phyloP scores from a whole-genome alignment of 2,113 vertebrate genomes.

The Suricata suricatta region DNA sequence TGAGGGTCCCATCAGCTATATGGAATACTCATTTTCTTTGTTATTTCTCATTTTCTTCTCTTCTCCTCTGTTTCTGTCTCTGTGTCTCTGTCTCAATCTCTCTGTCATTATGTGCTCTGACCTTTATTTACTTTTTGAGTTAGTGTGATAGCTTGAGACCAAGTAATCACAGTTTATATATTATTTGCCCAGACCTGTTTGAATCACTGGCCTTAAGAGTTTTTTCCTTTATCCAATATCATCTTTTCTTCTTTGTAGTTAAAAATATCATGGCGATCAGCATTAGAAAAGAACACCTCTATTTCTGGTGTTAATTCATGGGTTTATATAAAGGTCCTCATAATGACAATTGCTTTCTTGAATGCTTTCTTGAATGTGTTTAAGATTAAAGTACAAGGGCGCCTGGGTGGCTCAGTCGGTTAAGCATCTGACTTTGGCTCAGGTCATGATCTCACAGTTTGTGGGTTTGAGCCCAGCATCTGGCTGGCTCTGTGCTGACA shows the following conservation, averaged over 20 bases:
- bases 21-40: neutral
- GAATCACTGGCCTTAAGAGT: neutral
- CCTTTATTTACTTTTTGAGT: slow-evolving; percentile 11
- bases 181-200: neutral
- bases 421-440: too few species aligned
- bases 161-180: neutral
- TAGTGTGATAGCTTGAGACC: neutral
- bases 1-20: neutral
- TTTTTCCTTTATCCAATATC: neutral
- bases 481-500: too few species aligned
- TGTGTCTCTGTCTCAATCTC: neutral
- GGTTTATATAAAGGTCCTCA: neutral
- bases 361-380: neutral
- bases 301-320: neutral
- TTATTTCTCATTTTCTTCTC: neutral
- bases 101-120: neutral
- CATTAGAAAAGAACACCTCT: neutral
- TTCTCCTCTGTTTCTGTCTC: neutral
- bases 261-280: neutral
- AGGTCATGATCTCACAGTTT: too few species aligned
- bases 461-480: too few species aligned
- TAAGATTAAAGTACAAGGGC: neutral
- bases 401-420: too few species aligned
- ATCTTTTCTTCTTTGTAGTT: neutral
- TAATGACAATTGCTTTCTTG: neutral